Percentiles rank a stretch among this genome's conserved stretches.
Evolutionary conservation across 2,888 invertebrate genomes (phyloP).

Genomic region (Netelia virgata): DNA sequence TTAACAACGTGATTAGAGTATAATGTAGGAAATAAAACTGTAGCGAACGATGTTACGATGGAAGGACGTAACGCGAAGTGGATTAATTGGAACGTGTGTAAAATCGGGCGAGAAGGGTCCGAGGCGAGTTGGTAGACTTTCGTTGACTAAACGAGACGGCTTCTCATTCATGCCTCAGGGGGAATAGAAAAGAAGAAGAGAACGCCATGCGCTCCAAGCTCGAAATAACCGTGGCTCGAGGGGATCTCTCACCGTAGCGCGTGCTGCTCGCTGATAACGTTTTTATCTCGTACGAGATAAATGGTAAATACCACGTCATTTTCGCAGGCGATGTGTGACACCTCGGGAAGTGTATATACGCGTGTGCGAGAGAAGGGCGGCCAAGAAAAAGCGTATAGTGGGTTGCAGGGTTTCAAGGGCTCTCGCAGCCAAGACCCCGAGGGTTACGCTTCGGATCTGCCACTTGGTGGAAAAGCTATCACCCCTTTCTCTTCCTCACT

Average conservation of each 20-base stretch:
- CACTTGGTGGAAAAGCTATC: slow-evolving; percentile 42
- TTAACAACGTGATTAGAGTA: too few species aligned
- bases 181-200: slow-evolving; percentile 3
- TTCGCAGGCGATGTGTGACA: slow-evolving; percentile 19
- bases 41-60: too few species aligned
- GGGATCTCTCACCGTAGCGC: slow-evolving; percentile 28
- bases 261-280: slow-evolving; percentile 58
- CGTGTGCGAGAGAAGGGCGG: background rate
- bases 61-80: background rate
- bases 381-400: slow-evolving; percentile 36
- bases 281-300: slow-evolving; percentile 60
- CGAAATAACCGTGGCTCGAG: slow-evolving; percentile 13
- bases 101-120: slow-evolving; percentile 17
- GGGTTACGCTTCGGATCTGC: slow-evolving; percentile 17
- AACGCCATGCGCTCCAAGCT: slow-evolving; percentile 1
- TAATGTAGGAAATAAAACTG: too few species aligned
- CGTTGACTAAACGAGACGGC: slow-evolving; percentile 16
- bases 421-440: slow-evolving; percentile 24
- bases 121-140: slow-evolving; percentile 36
- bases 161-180: slow-evolving; percentile 27
- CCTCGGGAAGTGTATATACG: slow-evolving; percentile 1
- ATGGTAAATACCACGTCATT: slow-evolving; percentile 61
- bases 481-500: slow-evolving; percentile 12
- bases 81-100: slow-evolving; percentile 45
- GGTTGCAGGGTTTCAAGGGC: slow-evolving; percentile 40